Conservation (phyloP, 2,888 invertebrate species). For the Drosophila maculinotata region DNA sequence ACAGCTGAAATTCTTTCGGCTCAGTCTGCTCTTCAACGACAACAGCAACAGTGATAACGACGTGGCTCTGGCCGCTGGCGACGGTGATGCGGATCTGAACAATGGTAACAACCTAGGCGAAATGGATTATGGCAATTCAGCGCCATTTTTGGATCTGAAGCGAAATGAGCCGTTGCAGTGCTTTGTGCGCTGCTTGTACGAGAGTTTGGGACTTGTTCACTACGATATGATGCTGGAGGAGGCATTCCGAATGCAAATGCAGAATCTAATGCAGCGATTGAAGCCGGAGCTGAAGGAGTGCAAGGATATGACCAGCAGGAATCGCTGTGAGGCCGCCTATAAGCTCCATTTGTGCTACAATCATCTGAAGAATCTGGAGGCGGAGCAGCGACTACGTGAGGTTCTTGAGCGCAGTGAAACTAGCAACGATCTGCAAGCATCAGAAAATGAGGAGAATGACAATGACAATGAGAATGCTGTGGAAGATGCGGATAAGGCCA, state of each 20-base stretch:
- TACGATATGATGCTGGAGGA: constrained; percentile 73
- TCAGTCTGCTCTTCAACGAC: constrained; percentile 58
- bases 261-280: constrained; percentile 47
- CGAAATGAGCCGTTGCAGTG: constrained; percentile 76
- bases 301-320: constrained; percentile 58
- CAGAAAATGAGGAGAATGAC: constrained; percentile 40
- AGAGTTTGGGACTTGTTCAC: constrained; percentile 70
- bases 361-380: constrained; percentile 67
- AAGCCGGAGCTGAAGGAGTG: constrained; percentile 66
- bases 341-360: constrained; percentile 74
- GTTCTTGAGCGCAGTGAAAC: constrained; percentile 56
- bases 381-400: constrained; percentile 64
- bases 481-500: constrained; percentile 17
- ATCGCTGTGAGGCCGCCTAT: constrained; percentile 73
- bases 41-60: constrained; percentile 43
- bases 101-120: constrained; percentile 32
- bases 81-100: constrained; percentile 36
- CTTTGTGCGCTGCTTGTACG: constrained; percentile 79
- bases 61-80: constrained; percentile 11
- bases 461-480: background rate
- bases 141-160: constrained; percentile 44
- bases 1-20: constrained; percentile 73
- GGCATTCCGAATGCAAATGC: constrained; percentile 59
- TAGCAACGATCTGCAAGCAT: constrained; percentile 15
- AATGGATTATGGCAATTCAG: constrained; percentile 44